A percentile compares a stretch with the other conserved stretches of the same genome.
phyloP scores from a whole-genome alignment of 2,888 invertebrate genomes.

The Sphaerophoria taeniata region DNA sequence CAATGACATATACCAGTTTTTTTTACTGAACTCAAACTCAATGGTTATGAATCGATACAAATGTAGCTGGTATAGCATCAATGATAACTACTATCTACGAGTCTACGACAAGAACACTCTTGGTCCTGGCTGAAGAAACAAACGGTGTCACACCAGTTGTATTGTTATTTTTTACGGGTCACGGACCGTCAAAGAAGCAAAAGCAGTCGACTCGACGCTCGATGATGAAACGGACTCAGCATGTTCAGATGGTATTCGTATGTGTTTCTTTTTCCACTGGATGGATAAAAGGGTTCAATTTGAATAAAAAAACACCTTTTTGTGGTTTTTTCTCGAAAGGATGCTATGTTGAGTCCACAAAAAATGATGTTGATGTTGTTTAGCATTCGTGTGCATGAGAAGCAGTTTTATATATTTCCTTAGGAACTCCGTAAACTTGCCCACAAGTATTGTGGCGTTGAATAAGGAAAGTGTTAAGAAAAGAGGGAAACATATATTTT shows the following conservation, averaged over 20 bases:
- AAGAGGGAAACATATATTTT: too few relatives aligned
- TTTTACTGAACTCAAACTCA: too few relatives aligned
- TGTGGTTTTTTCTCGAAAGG: slow-evolving; percentile 13
- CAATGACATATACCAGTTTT: too few relatives aligned
- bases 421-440: neutral
- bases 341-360: slow-evolving; percentile 3
- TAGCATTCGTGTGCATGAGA: neutral
- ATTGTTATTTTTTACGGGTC: neutral
- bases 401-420: neutral
- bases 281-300: slow-evolving; percentile 58
- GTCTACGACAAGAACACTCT: too few relatives aligned
- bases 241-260: neutral
- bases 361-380: neutral
- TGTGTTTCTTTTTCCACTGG: slow-evolving; percentile 3
- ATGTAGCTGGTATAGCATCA: too few relatives aligned
- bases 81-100: too few relatives aligned
- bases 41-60: too few relatives aligned
- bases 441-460: neutral
- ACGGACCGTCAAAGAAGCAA: neutral
- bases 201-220: too few relatives aligned
- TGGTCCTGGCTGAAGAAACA: too few relatives aligned
- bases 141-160: neutral
- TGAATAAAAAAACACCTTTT: slow-evolving; percentile 29
- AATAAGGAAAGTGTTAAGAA: too few relatives aligned
- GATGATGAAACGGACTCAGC: neutral